phyloP scores from a whole-genome alignment of 2,113 vertebrate species.

The Atractosteus spatula region DNA sequence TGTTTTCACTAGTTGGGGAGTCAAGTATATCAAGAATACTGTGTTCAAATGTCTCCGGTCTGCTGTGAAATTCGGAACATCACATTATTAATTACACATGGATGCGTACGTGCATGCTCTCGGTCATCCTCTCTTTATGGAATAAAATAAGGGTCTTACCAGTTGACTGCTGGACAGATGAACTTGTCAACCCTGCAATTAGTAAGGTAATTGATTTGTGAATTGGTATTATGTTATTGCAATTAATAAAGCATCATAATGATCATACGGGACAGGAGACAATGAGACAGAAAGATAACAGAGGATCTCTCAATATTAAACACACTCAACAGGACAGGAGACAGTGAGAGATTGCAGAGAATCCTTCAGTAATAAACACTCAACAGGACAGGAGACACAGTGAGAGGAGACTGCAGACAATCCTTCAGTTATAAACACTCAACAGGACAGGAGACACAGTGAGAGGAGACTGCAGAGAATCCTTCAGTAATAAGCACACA shows the following conservation, averaged over 20 bases:
- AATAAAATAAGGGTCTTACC: conserved; percentile 37
- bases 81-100: background rate
- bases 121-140: conserved; percentile 24
- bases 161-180: conserved; percentile 46
- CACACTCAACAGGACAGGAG: background rate
- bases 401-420: too few species aligned
- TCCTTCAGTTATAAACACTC: too few species aligned
- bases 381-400: too few species aligned
- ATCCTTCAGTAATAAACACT: too few species aligned
- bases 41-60: conserved; percentile 47
- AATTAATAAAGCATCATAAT: background rate
- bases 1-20: conserved; percentile 54
- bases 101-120: background rate
- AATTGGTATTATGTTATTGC: conserved; percentile 5
- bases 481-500: too few species aligned
- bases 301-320: background rate
- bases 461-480: too few species aligned
- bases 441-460: too few species aligned
- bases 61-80: conserved; percentile 36
- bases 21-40: conserved; percentile 62
- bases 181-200: conserved; percentile 47
- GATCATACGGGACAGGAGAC: background rate
- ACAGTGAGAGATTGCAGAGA: too few species aligned
- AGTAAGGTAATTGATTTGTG: conserved; percentile 9
- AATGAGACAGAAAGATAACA: background rate